These are phyloP conservation scores for Paelopatides confundens DNA, from an alignment of 53 echinoderm and acorn worm genomes.

Conservation along the genomic window DNA sequence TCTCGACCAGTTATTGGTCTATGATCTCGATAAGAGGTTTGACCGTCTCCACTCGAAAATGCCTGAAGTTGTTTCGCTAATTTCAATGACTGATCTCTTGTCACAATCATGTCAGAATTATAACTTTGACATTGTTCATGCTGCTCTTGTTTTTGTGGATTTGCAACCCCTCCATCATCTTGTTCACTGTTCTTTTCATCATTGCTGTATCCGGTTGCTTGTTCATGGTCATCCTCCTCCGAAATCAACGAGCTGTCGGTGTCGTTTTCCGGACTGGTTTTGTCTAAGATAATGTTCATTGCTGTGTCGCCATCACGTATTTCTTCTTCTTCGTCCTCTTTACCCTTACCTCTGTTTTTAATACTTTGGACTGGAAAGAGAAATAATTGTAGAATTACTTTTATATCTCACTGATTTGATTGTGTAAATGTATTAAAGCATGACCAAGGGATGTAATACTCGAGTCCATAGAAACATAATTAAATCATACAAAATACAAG, in stretches of 20 bases:
- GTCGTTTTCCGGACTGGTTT: neutral
- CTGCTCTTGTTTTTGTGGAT: neutral
- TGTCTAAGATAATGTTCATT: neutral
- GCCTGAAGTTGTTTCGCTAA: neutral
- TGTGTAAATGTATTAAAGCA: too few relatives aligned
- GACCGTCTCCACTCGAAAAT: neutral
- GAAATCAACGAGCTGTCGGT: too few relatives aligned
- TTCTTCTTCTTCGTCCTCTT: neutral
- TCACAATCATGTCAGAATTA: neutral
- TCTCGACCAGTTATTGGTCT: too few relatives aligned
- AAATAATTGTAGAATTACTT: neutral
- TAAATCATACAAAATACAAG: too few relatives aligned
- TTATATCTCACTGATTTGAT: too few relatives aligned
- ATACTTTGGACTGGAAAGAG: slow-evolving; percentile 6
- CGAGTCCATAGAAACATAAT: too few relatives aligned
- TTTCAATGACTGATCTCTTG: neutral
- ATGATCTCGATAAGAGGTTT: neutral
- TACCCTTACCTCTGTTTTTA: neutral
- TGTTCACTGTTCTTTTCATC: neutral
- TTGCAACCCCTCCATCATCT: too few relatives aligned
- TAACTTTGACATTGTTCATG: neutral
- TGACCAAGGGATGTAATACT: too few relatives aligned
- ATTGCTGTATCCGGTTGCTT: too few relatives aligned
- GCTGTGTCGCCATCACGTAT: neutral
- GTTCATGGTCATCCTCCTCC: neutral